These are phyloP conservation scores for Ianthella basta DNA, from an alignment of 37 sponge, comb jelly and placozoan genomes.

Conservation along the genomic window DNA sequence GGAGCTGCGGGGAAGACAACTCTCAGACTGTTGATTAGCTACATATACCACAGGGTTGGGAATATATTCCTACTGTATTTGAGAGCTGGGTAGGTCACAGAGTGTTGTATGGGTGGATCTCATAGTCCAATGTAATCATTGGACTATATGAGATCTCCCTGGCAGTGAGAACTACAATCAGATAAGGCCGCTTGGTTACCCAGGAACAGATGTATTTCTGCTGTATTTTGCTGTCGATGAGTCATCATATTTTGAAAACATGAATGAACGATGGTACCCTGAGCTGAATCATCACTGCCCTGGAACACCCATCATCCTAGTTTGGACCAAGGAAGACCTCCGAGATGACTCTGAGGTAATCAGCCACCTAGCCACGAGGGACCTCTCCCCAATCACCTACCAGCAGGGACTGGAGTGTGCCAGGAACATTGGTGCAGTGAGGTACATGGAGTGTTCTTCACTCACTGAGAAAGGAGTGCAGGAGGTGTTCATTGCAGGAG, in stretches of 20 bases:
- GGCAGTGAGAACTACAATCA: constrained; percentile 85
- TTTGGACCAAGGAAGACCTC: constrained; percentile 79
- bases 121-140: constrained; percentile 49
- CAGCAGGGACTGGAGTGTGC: constrained; percentile 70
- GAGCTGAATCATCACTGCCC: constrained; percentile 84
- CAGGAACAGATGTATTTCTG: constrained; percentile 81
- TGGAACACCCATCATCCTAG: constrained; percentile 73
- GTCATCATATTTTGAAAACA: constrained; percentile 63
- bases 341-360: constrained; percentile 70
- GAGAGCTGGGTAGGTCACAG: too few species aligned
- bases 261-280: constrained; percentile 66
- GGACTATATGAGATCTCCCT: constrained; percentile 84
- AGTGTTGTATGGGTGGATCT: constrained; percentile 1
- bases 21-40: too few species aligned
- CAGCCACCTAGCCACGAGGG: constrained; percentile 35
- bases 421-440: constrained; percentile 73
- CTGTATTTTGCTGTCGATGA: constrained; percentile 68
- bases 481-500: constrained; percentile 73
- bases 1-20: too few species aligned
- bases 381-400: constrained; percentile 59
- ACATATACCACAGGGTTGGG: too few species aligned
- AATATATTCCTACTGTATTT: too few species aligned
- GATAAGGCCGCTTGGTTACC: constrained; percentile 86
- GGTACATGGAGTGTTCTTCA: constrained; percentile 86
- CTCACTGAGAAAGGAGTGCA: constrained; percentile 78